Conservation (phyloP, 2,797 vertebrate species). For the Sebastes minor region DNA sequence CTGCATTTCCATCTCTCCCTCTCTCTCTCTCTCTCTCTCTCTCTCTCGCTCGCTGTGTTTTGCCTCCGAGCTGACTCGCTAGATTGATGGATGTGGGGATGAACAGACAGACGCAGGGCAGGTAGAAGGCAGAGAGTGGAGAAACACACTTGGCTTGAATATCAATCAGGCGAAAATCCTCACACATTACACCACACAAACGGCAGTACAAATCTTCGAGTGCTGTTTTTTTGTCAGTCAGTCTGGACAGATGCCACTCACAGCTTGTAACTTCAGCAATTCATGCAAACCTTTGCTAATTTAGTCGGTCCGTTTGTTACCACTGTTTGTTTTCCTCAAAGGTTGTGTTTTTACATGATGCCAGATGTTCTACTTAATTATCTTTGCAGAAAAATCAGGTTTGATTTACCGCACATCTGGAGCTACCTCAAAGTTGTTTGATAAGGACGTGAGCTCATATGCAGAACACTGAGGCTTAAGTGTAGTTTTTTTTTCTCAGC, state of each 20-base stretch:
- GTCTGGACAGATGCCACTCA: constrained; percentile 21
- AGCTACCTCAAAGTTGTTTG: background rate
- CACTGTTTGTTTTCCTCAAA: background rate
- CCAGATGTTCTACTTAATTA: constrained; percentile 31
- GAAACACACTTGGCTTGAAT: constrained; percentile 57
- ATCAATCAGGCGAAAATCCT: constrained; percentile 50
- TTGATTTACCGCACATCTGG: constrained; percentile 7
- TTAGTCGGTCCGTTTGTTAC: background rate
- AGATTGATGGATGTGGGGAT: constrained; percentile 66
- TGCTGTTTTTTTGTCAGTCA: constrained; percentile 20
- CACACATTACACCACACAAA: background rate
- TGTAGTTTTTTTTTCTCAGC: background rate
- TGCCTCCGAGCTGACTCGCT: constrained; percentile 41
- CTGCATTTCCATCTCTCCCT: constrained; percentile 11
- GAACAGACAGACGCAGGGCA: constrained; percentile 50
- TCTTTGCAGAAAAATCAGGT: background rate
- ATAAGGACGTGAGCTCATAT: background rate
- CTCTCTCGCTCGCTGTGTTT: constrained; percentile 18
- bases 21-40: background rate
- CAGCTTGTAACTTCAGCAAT: constrained; percentile 10
- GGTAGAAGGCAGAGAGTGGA: constrained; percentile 34
- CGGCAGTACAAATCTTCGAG: background rate
- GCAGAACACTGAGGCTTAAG: background rate
- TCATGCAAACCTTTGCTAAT: constrained; percentile 15
- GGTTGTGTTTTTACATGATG: background rate